Base-by-base conservation (phyloP, 2,113 vertebrate species). In the Varanus salvator region DNA sequence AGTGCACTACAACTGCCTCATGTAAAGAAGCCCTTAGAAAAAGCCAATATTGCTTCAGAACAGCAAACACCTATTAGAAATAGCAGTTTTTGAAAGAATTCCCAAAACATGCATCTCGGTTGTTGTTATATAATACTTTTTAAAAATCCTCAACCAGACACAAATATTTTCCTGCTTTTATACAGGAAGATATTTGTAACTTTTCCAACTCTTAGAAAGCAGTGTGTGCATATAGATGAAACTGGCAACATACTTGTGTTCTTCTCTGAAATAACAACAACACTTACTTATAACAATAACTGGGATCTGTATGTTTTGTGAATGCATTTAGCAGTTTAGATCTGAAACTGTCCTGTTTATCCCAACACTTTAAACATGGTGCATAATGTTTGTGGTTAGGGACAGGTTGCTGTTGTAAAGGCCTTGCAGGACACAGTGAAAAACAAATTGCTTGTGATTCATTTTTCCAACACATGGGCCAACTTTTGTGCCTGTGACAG, bases 61-160 rank as follows among this genome's bases (percentile, higher is more conserved):
- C 64, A 76, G 31, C 9, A 81, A 80, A 80, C 7, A 54, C 71
- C 54, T 71, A 52, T 71, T 80, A 88, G 11, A 81, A 29, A 38
- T n/a, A 80, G 17, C 34, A 38, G 0, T 31, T 44, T 80, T 60
- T 72, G 60, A 89, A 88, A 29, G 14, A 60, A 80, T 74, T 48
- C 52, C n/a, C 75, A 83, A 83, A 75, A 89, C 12, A n/a, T 89
- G 50, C 14, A 60, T 88, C 50, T 83, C 38, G 44, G 54, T 83
- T 83, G 6, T 31, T 31, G 34, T 38, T 64, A 64, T 83, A 75
- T 38, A 82, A 19, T n/a, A 48, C 19, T 78, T 44, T 88, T 74
- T 74, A 38, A 74, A 82, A 72, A 54, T 54, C 12, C n/a, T 87
- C 27, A 50, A 8, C 60, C 54, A 14, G 29, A n/a, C 54, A 75